Evolutionary conservation across 1,140 invertebrate genomes (phyloP).

Genomic region (Lordiphosa clarofinis): DNA sequence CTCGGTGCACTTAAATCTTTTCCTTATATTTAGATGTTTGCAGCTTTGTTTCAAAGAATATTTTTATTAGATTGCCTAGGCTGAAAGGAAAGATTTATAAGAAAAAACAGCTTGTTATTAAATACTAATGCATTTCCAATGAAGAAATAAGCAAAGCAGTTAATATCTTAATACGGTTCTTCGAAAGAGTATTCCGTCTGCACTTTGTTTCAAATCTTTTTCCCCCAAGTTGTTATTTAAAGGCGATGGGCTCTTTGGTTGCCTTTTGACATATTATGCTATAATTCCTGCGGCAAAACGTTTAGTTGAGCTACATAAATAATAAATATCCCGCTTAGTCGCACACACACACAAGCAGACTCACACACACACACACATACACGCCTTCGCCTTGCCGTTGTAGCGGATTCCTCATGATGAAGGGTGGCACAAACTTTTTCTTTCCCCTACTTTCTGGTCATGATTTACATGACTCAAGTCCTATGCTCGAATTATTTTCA

Average conservation of each 20-base stretch:
- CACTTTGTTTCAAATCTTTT: neutral
- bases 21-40: no score
- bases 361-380: slow-evolving; percentile 13
- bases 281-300: slow-evolving; percentile 71
- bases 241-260: slow-evolving; percentile 39
- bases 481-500: slow-evolving; percentile 26
- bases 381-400: slow-evolving; percentile 1
- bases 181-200: slow-evolving; percentile 11
- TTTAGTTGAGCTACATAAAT: slow-evolving; percentile 77
- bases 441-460: slow-evolving; percentile 10
- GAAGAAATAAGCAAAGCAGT: no score
- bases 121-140: no score
- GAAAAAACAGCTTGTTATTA: no score
- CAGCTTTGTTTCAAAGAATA: no score
- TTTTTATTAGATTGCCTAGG: no score
- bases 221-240: slow-evolving; percentile 47
- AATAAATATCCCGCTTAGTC: slow-evolving; percentile 54
- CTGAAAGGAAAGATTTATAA: no score
- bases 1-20: no score
- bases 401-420: slow-evolving; percentile 4
- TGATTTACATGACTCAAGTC: slow-evolving; percentile 39
- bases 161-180: no score
- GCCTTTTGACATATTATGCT: slow-evolving; percentile 71
- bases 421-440: slow-evolving; percentile 17
- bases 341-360: slow-evolving; percentile 16